Percentiles rank a stretch among this genome's conserved stretches.
phyloP scores from a whole-genome alignment of 2,113 vertebrate species.

The Nothoprocta pentlandii region DNA sequence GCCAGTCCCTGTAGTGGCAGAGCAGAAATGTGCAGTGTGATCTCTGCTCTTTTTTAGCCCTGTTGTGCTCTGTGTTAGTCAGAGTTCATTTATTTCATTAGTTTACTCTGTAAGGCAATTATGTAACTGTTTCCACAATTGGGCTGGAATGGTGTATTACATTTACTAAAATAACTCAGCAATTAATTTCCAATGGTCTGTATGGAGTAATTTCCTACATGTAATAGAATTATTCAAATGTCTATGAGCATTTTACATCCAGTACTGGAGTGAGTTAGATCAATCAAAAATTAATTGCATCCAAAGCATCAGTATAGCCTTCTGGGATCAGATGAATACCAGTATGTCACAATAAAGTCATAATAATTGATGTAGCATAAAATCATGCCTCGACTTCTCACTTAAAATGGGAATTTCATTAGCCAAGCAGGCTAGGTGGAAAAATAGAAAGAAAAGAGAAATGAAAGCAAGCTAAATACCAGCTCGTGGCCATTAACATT shows the following conservation, averaged over 20 bases:
- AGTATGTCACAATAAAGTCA: conserved; percentile 72
- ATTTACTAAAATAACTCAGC: conserved; percentile 63
- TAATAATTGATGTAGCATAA: conserved; percentile 73
- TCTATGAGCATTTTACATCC: conserved; percentile 58
- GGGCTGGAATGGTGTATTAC: conserved; percentile 48
- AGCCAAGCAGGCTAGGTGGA: conserved; percentile 44
- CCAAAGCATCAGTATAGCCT: conserved; percentile 54
- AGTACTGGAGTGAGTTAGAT: conserved; percentile 64
- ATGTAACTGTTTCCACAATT: conserved; percentile 57
- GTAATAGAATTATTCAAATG: conserved; percentile 72
- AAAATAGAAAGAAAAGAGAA: conserved; percentile 66
- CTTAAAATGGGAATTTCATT: conserved; percentile 61
- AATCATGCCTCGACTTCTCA: conserved; percentile 58
- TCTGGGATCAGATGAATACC: conserved; percentile 66
- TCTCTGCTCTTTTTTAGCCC: neutral
- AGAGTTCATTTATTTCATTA: conserved; percentile 70
- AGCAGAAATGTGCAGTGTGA: neutral
- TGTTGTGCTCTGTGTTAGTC: conserved; percentile 47
- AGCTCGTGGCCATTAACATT: conserved; percentile 62
- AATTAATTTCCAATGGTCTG: conserved; percentile 74
- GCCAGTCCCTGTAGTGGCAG: neutral
- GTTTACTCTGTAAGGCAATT: conserved; percentile 66
- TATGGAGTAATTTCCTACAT: conserved; percentile 54
- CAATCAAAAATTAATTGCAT: conserved; percentile 75
- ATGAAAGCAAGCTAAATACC: conserved; percentile 67